Evolutionary conservation across 2,113 vertebrate species (phyloP), one percentile per base, ranked within the genome.

Genomic region (Marcusenius ussheri): DNA sequence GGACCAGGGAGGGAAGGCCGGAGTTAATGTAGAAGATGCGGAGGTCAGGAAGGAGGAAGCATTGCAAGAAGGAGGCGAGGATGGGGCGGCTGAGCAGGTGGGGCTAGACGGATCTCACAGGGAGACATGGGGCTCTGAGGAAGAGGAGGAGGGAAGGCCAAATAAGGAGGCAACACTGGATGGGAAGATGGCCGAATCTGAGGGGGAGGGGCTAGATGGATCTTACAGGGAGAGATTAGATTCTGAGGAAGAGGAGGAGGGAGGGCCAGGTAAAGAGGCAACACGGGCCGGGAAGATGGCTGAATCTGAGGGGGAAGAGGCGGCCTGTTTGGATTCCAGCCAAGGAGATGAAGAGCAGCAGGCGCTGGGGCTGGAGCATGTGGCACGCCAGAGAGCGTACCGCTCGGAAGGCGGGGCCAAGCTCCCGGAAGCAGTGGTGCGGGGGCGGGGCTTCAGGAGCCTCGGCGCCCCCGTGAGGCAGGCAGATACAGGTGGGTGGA

Each of bases 401-500:
- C 87, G 24, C 70, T 94, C 94, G 5, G 91, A 91, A 27, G 93
- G 91, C 1, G 83, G 88, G 24, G 83, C 91, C 7, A 45, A 89
- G n/a, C 5, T 92, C 39, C 66, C 90, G 4, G 80, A 85, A 13
- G 3, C 17, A 74, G 83, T 88, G 17, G 80, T 24, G 39, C n/a
- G 31, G 51, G 45, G 35, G 15, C 91, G 92, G 83, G 91, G 83
- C 27, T 91, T 91, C 77, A 92, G 89, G 80, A 93, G 91, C 49
- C 56, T 93, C 7, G 89, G 91, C 7, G 84, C 21, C 39, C 87
- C 17, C 66, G 66, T 85, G 42, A 89, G 56, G 8, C 88, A 80
- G n/a, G 49, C 89, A 45, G 91, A 93, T 1, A 58, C 88, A 88
- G 94, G 95, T 95, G 83, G 62, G 91, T 24, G 83, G 39, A 35